A percentile compares a stretch with the other conserved stretches of the same genome.
These are phyloP conservation scores for Nyctibius bracteatus DNA, from an alignment of 2,113 vertebrate species.

Conservation along the genomic window DNA sequence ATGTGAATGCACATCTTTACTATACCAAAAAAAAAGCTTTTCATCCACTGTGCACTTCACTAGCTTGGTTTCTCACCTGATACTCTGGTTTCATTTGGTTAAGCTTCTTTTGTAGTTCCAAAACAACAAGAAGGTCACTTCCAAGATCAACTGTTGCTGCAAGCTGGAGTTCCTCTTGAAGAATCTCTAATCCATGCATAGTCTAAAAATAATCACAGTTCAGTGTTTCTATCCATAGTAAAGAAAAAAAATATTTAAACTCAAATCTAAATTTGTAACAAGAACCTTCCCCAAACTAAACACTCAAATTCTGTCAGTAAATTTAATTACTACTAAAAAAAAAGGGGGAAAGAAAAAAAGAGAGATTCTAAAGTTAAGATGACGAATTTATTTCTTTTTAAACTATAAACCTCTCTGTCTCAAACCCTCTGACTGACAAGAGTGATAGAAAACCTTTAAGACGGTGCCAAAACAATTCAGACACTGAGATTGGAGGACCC, in stretches of 20 bases:
- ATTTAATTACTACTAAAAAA: not conserved
- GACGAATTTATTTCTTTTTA: not conserved
- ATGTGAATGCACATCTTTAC: not conserved
- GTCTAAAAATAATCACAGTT: constrained; percentile 70
- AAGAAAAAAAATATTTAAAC: not conserved
- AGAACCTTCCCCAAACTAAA: not conserved
- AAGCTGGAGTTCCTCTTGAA: constrained; percentile 74
- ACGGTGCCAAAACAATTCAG: accelerated
- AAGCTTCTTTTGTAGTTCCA: constrained; percentile 77
- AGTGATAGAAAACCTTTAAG: not conserved
- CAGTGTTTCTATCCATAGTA: not conserved
- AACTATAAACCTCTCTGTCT: not conserved
- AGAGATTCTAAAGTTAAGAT: not conserved
- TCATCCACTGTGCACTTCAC: not conserved
- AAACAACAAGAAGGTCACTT: constrained; percentile 64
- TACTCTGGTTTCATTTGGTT: constrained; percentile 79
- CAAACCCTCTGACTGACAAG: not conserved
- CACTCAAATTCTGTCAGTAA: not conserved
- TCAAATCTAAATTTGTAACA: not conserved
- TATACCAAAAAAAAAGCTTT: not conserved
- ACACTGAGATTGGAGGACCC: not conserved
- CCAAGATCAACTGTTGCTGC: constrained; percentile 75
- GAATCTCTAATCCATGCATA: constrained; percentile 62
- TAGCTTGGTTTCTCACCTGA: constrained; percentile 68
- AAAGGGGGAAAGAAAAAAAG: no score